Percentiles rank a stretch among this genome's conserved stretches.
Evolutionary conservation across 2,888 invertebrate genomes (phyloP).

Genomic region (Lasioglossum malachurum): DNA sequence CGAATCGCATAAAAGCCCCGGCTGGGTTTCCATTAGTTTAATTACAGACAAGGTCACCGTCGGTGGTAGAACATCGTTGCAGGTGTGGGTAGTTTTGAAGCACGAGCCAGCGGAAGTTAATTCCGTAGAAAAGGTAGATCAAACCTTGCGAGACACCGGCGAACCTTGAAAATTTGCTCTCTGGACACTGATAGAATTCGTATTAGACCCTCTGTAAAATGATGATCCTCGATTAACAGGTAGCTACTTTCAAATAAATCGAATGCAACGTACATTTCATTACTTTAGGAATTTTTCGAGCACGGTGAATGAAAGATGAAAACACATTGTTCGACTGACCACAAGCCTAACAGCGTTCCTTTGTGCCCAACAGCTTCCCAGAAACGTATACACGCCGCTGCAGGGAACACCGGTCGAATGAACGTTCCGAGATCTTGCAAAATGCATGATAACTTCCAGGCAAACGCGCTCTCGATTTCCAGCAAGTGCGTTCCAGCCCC

Average conservation of each 20-base stretch:
- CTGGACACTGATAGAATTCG: neutral
- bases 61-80: conserved; percentile 38
- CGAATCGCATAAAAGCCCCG: conserved; percentile 64
- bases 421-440: conserved; percentile 28
- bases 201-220: neutral
- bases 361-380: neutral
- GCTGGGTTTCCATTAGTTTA: conserved; percentile 79
- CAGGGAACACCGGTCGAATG: conserved; percentile 16
- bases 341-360: neutral
- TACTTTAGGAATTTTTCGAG: neutral
- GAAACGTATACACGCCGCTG: conserved; percentile 23
- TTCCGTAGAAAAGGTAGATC: conserved; percentile 49
- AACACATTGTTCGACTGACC: neutral
- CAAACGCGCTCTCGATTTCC: conserved; percentile 29
- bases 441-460: conserved; percentile 34
- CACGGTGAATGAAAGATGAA: neutral
- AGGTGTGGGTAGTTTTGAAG: conserved; percentile 24
- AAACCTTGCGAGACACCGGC: conserved; percentile 40
- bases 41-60: conserved; percentile 72
- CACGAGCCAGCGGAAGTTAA: conserved; percentile 42
- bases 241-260: too few species aligned
- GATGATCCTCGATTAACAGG: too few species aligned
- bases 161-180: conserved; percentile 12
- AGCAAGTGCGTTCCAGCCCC: conserved; percentile 55
- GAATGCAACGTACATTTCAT: too few species aligned